A percentile compares a stretch with the other conserved stretches of the same genome.
Conservation (phyloP, 2,888 invertebrate genomes). For the Ptychoptera albimana region DNA sequence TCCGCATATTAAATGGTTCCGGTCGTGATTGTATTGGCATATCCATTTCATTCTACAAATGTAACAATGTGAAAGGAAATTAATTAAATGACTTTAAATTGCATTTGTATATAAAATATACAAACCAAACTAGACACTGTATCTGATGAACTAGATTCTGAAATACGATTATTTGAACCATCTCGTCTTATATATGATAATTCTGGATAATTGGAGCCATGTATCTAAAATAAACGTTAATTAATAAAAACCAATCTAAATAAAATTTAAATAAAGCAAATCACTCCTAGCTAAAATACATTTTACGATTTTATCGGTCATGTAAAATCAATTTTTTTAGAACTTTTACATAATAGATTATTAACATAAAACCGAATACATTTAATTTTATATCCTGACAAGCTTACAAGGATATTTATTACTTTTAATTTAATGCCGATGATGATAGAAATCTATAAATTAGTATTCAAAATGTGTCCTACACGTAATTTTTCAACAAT, state of each 20-base stretch:
- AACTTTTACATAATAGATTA: too few relatives aligned
- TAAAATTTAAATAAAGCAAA: too few relatives aligned
- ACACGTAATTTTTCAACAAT: too few relatives aligned
- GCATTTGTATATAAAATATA: slow-evolving; percentile 1
- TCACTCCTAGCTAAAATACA: too few relatives aligned
- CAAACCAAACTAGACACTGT: slow-evolving; percentile 16
- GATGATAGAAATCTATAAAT: too few relatives aligned
- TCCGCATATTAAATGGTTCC: slow-evolving; percentile 58
- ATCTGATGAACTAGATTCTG: slow-evolving; percentile 15
- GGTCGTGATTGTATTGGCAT: slow-evolving; percentile 22
- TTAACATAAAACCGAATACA: too few relatives aligned
- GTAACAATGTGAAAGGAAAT: slow-evolving; percentile 3
- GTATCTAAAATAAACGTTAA: slow-evolving; percentile 8
- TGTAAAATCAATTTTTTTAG: too few relatives aligned
- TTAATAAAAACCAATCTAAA: background rate
- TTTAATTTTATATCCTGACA: too few relatives aligned
- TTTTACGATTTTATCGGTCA: too few relatives aligned
- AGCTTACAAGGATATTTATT: too few relatives aligned
- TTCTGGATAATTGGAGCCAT: slow-evolving; percentile 12
- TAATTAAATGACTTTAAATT: background rate
- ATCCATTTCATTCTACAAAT: slow-evolving; percentile 40
- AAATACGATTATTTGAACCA: slow-evolving; percentile 13
- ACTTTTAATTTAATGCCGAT: background rate
- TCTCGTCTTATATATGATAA: slow-evolving; percentile 16
- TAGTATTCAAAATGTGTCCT: too few relatives aligned